Evolutionary conservation across 2,888 invertebrate genomes (phyloP).

Genomic region (Fragum whitleyi): DNA sequence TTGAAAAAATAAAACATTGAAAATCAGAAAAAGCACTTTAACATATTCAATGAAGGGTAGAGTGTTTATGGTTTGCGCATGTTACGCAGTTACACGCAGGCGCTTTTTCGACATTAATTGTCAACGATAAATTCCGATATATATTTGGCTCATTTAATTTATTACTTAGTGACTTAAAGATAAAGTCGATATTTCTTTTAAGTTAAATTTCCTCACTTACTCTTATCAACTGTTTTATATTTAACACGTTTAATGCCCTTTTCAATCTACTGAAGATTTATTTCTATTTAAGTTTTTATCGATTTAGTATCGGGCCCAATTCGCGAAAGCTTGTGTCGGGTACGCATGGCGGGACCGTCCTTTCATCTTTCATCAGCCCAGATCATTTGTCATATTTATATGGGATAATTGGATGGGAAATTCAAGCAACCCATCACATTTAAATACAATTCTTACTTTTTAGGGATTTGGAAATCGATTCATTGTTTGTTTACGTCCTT

Average conservation of each 20-base stretch:
- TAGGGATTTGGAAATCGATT: no score
- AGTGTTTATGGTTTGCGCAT: constrained; percentile 6
- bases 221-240: constrained; percentile 42
- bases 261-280: constrained; percentile 23
- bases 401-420: constrained; percentile 20
- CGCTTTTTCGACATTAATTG: constrained; percentile 34
- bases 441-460: background rate
- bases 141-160: constrained; percentile 61
- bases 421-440: background rate
- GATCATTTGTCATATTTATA: constrained; percentile 16
- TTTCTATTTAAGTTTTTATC: constrained; percentile 31
- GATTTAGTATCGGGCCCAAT: background rate
- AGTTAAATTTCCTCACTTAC: constrained; percentile 60
- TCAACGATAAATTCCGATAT: constrained; percentile 46
- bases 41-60: no score
- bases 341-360: constrained; percentile 2
- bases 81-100: constrained; percentile 57
- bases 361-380: constrained; percentile 11
- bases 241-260: constrained; percentile 38
- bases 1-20: no score
- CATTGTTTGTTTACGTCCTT: no score
- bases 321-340: constrained; percentile 2
- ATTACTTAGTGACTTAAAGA: constrained; percentile 46
- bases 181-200: constrained; percentile 42
- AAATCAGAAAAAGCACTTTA: no score